Percentiles rank a stretch among this genome's conserved stretches.
Conservation (phyloP, 2,888 invertebrate genomes). For the Capitulum mitella region DNA sequence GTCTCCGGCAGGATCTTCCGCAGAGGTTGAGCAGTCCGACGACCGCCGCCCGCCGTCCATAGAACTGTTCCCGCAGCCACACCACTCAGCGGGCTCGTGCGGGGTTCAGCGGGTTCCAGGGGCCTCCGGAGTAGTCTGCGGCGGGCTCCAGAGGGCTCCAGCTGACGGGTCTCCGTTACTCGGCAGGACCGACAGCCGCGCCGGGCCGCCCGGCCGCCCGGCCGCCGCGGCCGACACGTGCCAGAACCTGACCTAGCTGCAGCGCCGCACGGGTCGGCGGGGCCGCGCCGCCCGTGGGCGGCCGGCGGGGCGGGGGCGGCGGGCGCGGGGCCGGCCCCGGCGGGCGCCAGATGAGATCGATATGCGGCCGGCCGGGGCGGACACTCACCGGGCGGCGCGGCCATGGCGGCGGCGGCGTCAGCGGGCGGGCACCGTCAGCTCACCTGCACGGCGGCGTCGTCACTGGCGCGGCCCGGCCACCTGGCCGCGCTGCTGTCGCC, state of each 20-base stretch:
- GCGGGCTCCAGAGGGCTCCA: no score
- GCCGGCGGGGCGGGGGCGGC: background rate
- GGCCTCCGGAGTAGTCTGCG: no score
- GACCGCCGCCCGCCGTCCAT: no score
- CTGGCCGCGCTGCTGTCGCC: background rate
- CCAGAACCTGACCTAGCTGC: background rate
- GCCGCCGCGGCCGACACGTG: background rate
- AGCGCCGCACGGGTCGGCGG: background rate
- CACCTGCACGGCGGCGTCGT: background rate
- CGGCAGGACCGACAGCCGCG: background rate
- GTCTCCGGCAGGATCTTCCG: no score
- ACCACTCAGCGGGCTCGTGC: no score
- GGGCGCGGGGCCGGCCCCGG: background rate
- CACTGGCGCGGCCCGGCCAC: background rate
- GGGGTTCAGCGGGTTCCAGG: no score
- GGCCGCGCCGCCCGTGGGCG: background rate
- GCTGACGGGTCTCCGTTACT: no score
- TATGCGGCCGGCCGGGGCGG: background rate
- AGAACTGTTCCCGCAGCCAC: no score
- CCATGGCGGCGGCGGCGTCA: background rate
- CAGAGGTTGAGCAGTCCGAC: no score
- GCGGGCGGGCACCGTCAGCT: background rate
- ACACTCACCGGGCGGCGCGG: background rate
- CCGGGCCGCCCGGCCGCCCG: background rate
- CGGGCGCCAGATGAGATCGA: background rate